These are phyloP conservation scores for Anas platyrhynchos DNA, from an alignment of 2,113 vertebrate genomes.

Conservation along the genomic window DNA sequence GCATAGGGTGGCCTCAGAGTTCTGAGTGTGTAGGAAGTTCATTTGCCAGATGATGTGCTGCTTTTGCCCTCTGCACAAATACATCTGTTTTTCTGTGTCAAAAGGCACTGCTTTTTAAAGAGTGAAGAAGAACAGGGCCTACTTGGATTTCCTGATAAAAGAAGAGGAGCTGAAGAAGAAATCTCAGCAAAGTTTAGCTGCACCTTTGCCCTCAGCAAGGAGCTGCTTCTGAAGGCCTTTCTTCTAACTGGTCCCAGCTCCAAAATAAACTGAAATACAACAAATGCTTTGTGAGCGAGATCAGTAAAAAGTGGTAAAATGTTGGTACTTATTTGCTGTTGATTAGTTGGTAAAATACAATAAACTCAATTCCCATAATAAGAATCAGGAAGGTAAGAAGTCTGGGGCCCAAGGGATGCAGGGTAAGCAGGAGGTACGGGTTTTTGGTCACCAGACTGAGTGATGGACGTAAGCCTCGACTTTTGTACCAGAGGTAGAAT, in stretches of 20 bases:
- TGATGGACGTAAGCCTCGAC: neutral
- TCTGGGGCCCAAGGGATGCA: neutral
- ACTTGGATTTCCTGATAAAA: neutral
- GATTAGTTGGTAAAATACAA: neutral
- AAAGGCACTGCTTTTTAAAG: neutral
- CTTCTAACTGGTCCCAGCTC: neutral
- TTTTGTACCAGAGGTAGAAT: neutral
- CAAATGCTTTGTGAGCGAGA: neutral
- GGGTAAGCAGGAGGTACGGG: neutral
- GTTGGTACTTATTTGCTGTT: neutral
- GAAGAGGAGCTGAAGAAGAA: neutral
- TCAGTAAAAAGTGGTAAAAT: neutral
- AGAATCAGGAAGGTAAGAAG: neutral
- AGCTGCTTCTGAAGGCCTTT: neutral
- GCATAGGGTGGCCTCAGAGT: neutral
- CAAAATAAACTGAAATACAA: neutral
- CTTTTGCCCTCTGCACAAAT: neutral
- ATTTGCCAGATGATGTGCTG: neutral
- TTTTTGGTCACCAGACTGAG: neutral
- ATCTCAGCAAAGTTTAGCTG: neutral
- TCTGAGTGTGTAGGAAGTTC: neutral
- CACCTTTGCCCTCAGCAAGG: neutral
- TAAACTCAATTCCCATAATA: neutral
- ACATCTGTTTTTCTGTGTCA: neutral
- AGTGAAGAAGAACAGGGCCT: neutral